Evolutionary conservation across 1,140 invertebrate genomes (phyloP).

Genomic region (Paraescarpia echinospica): DNA sequence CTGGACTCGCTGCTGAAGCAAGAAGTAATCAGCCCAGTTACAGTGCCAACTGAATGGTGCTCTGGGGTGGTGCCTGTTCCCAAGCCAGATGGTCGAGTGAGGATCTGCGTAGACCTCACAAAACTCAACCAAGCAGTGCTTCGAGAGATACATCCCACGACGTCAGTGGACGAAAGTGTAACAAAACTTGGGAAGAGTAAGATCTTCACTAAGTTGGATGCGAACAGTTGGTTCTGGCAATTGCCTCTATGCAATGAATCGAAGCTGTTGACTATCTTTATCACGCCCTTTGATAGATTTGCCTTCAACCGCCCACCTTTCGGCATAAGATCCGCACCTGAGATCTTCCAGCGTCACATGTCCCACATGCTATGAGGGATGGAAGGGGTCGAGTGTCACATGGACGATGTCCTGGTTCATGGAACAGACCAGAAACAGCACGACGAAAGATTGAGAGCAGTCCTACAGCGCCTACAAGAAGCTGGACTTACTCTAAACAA

Average conservation of each 20-base stretch:
- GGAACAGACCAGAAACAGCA: not conserved
- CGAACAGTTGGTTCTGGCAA: constrained; percentile 36
- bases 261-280: constrained; percentile 38
- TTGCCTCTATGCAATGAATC: constrained; percentile 29
- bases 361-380: constrained; percentile 12
- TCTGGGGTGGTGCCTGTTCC: constrained; percentile 25
- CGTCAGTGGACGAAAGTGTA: constrained; percentile 21
- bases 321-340: constrained; percentile 31
- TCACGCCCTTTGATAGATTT: constrained; percentile 32
- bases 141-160: constrained; percentile 20
- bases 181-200: not conserved
- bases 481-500: constrained; percentile 33
- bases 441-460: constrained; percentile 10
- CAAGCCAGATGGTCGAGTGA: constrained; percentile 22
- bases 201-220: constrained; percentile 35
- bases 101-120: constrained; percentile 23
- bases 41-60: constrained; percentile 41
- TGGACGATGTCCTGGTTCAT: constrained; percentile 30
- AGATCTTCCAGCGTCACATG: constrained; percentile 33
- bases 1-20: constrained; percentile 34
- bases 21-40: no score
- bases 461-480: constrained; percentile 25
- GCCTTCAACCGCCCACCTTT: constrained; percentile 34
- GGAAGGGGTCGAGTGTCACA: constrained; percentile 26
- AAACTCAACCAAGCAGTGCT: constrained; percentile 23